These are phyloP conservation scores for Madoqua kirkii DNA, from an alignment of 2,113 vertebrate genomes.

Conservation along the genomic window DNA sequence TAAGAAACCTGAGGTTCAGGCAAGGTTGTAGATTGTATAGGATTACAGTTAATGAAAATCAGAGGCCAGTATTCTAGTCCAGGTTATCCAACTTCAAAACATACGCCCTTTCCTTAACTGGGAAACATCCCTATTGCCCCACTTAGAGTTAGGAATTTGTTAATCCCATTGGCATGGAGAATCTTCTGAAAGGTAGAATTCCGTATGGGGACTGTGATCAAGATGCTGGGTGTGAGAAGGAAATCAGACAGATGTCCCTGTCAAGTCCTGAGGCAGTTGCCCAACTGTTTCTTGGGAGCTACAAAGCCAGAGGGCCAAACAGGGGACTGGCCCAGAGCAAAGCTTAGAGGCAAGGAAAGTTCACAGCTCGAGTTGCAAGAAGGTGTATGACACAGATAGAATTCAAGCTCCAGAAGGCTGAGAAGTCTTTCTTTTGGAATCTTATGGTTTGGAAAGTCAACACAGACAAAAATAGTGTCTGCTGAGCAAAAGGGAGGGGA, in stretches of 20 bases:
- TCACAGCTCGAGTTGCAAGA: background rate
- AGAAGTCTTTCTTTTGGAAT: background rate
- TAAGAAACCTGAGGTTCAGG: background rate
- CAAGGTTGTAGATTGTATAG: background rate
- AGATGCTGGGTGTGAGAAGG: background rate
- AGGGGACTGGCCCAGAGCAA: background rate
- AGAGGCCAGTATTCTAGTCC: background rate
- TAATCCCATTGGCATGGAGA: background rate
- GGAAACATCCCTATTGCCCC: background rate
- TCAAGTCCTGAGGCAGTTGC: background rate
- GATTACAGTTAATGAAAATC: background rate
- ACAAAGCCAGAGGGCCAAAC: background rate
- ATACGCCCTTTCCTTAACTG: background rate
- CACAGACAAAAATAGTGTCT: background rate
- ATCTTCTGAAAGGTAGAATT: background rate
- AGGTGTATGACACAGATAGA: background rate
- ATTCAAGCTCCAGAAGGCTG: background rate
- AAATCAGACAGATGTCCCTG: background rate
- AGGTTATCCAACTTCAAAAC: background rate
- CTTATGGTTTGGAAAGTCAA: background rate
- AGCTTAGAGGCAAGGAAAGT: background rate
- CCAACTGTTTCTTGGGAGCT: background rate
- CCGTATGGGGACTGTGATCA: background rate
- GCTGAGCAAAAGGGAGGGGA: background rate
- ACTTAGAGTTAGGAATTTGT: background rate